Evolutionary conservation across 2,888 invertebrate genomes (phyloP), one percentile per base, ranked within the genome.

Genomic region (Uropetala carovei): DNA sequence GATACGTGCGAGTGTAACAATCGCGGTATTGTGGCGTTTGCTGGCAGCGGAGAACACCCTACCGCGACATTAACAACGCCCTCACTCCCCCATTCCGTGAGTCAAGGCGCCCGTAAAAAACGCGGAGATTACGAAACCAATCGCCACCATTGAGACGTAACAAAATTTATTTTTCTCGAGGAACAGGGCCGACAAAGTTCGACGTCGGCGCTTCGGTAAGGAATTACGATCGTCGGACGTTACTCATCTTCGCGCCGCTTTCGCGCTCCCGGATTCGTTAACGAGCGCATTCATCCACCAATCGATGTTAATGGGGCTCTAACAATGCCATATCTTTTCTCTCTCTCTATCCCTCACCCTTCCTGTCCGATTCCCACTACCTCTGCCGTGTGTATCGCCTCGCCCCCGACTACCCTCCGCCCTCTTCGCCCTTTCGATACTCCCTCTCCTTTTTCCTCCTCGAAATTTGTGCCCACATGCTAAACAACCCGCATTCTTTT

Each of bases 381-480:
- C 27, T 11, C 30, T 7, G 58, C 60, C 60, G 86, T 43, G 30
- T 86, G 60, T 60, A 59, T 30, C 59, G 58, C 30, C n/a, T 30
- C 18, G 30, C 30, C 86, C 59, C 30, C 60, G 27, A 22, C 86
- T 22, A 58, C 5, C 16, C 30, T 59, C 60, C 60, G 86, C 86
- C 60, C 30, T 59, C 60, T 43, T n/a, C 30, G 5, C 83, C 57
- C 56, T 83, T 57, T n/a, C 57, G 57, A 83, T 83, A n/a, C 83
- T 57, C 56, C 57, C 9, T 83, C 56, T n/a, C 14, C 16, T 14
- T 18, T 43, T 75, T 58, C n/a, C 56, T 57, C 43, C 43, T 82
- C 59, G 59, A 89, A 89, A 89, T 89, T 89, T 64, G 89, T 89
- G 89, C 89, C 89, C 89, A 68, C 89, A 89, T 68, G 89, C 89